A percentile compares a stretch with the other conserved stretches of the same genome.
phyloP scores from a whole-genome alignment of 2,797 vertebrate species.

The Aselliscus stoliczkanus region DNA sequence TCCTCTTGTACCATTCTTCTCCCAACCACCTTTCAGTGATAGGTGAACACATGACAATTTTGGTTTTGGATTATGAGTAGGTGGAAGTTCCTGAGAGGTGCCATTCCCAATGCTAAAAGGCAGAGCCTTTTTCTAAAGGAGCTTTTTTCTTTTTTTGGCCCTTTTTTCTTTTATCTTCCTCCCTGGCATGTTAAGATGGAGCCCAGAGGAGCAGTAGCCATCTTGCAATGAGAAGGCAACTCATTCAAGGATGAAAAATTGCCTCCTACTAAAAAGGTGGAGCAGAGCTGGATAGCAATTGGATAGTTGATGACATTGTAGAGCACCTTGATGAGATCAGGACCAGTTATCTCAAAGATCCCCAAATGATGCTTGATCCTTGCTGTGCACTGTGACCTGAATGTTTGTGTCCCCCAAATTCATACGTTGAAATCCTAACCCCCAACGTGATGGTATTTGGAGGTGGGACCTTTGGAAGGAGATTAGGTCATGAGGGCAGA shows the following conservation, averaged over 20 bases:
- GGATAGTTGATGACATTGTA: not conserved
- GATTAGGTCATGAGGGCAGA: not conserved
- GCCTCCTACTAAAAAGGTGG: not conserved
- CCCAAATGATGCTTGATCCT: not conserved
- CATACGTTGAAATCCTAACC: not conserved
- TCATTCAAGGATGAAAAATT: not conserved
- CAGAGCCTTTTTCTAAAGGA: not conserved
- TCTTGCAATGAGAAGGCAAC: not conserved
- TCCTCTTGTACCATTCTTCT: not conserved
- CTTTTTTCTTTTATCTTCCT: not conserved
- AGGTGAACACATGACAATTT: not conserved
- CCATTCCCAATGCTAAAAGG: not conserved
- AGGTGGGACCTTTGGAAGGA: not conserved
- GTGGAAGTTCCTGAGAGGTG: not conserved
- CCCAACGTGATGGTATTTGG: not conserved
- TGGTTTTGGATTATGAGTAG: not conserved
- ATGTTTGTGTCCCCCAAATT: not conserved
- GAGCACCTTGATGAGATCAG: not conserved
- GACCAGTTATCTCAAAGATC: not conserved
- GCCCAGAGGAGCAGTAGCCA: not conserved
- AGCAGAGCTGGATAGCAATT: not conserved
- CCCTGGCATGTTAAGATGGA: not conserved
- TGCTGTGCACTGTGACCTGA: not conserved
- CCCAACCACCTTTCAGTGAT: not conserved
- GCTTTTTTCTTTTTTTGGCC: not conserved